Evolutionary conservation across 2,797 vertebrate species (phyloP).

Genomic region (Falco cherrug): DNA sequence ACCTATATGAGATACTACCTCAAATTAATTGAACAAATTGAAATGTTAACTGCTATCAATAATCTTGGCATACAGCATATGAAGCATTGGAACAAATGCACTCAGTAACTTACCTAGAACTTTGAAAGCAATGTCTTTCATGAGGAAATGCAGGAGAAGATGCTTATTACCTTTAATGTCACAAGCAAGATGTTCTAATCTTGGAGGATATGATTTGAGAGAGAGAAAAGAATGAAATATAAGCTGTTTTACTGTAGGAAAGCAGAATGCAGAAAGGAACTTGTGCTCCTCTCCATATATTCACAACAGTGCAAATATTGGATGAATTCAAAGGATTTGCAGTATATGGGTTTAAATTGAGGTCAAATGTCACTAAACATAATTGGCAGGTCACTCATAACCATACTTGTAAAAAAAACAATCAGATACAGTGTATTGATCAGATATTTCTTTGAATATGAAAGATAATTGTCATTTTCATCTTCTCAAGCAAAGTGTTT

Average conservation of each 20-base stretch:
- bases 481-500: neutral
- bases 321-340: neutral
- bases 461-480: neutral
- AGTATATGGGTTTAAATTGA: neutral
- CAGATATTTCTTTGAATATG: neutral
- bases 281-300: neutral
- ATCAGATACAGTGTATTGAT: neutral
- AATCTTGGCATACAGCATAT: neutral
- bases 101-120: neutral
- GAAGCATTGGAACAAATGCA: neutral
- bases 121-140: neutral
- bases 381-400: neutral
- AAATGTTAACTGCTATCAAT: neutral
- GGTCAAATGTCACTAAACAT: neutral
- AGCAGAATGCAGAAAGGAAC: neutral
- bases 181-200: neutral
- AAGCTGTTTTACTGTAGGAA: neutral
- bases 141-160: neutral
- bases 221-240: neutral
- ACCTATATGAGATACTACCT: neutral
- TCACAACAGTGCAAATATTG: neutral
- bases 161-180: neutral
- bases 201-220: neutral
- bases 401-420: neutral
- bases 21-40: neutral